A percentile compares a stretch with the other conserved stretches of the same genome.
These are phyloP conservation scores for Cottus gobio DNA, from an alignment of 2,113 vertebrate species.

Conservation along the genomic window DNA sequence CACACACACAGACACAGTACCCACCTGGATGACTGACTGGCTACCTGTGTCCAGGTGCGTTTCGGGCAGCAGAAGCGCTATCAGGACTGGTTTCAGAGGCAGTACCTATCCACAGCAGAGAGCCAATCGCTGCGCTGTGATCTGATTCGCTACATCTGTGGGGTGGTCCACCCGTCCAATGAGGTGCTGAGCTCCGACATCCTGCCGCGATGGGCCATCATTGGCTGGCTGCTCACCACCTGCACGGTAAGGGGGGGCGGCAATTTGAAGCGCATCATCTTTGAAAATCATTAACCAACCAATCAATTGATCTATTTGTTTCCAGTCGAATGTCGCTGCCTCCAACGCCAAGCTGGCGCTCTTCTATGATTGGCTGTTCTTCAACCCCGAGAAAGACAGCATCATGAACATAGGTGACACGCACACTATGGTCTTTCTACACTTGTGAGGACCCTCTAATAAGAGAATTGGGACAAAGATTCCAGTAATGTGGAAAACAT, in stretches of 20 bases:
- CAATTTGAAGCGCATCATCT: no score
- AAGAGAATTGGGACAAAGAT: no score
- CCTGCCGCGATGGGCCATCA: constrained; percentile 98
- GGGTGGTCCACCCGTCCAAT: constrained; percentile 96
- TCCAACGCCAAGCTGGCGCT: constrained; percentile 97
- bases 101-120: constrained; percentile 94
- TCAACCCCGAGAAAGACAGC: constrained; percentile 98
- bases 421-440: no score
- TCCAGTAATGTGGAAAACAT: no score
- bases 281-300: neutral
- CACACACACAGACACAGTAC: no score
- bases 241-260: constrained; percentile 89
- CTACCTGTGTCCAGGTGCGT: constrained; percentile 84
- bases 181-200: constrained; percentile 98
- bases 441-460: no score
- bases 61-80: constrained; percentile 98
- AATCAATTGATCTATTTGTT: neutral
- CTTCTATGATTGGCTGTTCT: constrained; percentile 99
- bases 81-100: constrained; percentile 98
- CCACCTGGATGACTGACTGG: no score
- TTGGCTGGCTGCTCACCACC: constrained; percentile 97
- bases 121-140: constrained; percentile 97
- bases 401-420: constrained; percentile 98
- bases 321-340: constrained; percentile 94
- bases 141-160: constrained; percentile 97